These are phyloP conservation scores for Caenorhabditis sp. DNA, from an alignment of 2,888 invertebrate species.

Conservation along the genomic window DNA sequence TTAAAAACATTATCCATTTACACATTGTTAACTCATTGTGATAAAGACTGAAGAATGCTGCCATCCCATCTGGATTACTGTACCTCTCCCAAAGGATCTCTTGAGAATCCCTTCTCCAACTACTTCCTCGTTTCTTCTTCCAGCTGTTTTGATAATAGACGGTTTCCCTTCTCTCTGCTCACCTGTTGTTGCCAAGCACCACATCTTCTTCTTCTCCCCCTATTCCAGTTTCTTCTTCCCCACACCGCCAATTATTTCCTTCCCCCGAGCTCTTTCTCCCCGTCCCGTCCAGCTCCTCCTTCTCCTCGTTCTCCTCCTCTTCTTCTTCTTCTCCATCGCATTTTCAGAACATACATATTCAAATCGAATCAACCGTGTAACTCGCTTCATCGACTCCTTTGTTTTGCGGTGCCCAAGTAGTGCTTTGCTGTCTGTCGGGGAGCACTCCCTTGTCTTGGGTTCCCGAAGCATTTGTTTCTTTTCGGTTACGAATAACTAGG, in stretches of 20 bases:
- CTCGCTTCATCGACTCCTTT: slow-evolving; percentile 59
- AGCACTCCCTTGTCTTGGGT: slow-evolving; percentile 9
- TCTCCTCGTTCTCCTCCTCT: slow-evolving; percentile 12
- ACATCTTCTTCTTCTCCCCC: too few relatives aligned
- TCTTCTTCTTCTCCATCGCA: slow-evolving; percentile 26
- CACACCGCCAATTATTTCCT: slow-evolving; percentile 37
- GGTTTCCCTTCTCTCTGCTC: slow-evolving; percentile 24
- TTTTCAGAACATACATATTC: slow-evolving; percentile 59
- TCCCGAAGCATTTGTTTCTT: slow-evolving; percentile 27
- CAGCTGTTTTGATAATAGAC: slow-evolving; percentile 27
- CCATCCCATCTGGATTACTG: too few relatives aligned
- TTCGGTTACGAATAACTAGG: slow-evolving; percentile 10
- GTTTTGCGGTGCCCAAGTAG: slow-evolving; percentile 51
- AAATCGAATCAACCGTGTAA: slow-evolving; percentile 63
- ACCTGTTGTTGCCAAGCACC: slow-evolving; percentile 23
- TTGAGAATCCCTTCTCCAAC: too few relatives aligned
- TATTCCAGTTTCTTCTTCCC: slow-evolving; percentile 25
- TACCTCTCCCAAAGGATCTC: too few relatives aligned
- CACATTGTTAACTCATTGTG: too few relatives aligned
- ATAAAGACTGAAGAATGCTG: too few relatives aligned
- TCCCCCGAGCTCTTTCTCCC: background rate
- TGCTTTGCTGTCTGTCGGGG: slow-evolving; percentile 42
- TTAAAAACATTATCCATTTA: too few relatives aligned
- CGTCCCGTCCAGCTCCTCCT: background rate
- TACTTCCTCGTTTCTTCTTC: background rate